Evolutionary conservation across 1,140 invertebrate species (phyloP), one percentile per base, ranked within the genome.

Genomic region (Plectrocnemia conspersa): DNA sequence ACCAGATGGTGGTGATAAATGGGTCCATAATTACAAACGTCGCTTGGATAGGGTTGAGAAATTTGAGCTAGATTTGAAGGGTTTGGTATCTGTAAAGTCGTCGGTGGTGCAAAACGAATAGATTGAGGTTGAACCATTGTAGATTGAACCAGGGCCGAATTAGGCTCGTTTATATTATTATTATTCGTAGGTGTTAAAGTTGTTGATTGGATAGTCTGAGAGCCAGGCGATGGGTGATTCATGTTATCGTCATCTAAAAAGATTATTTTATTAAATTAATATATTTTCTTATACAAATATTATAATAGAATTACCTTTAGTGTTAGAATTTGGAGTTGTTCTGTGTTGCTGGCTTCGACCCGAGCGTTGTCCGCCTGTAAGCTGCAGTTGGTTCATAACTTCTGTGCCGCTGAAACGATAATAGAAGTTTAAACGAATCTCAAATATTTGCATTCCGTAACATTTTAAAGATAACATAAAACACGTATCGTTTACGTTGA

Each of bases 311-410:
- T 15, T 27, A 61, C 59, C 59, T 58, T 61, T 61, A 23, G 32
- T 27, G n/a, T 32, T 36, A 13, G 55, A 54, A 27, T 54, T 58
- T 18, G 59, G 59, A 1, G 59, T 61, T 3, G 54, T 48, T 33
- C 59, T 57, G 35, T 61, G 55, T 19, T 61, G 59, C 10, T 24
- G 49, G 18, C 49, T 54, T 45, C 45, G 25, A 27, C 23, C 32
- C 2, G 24, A 22, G 7, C 59, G 38, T 29, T 57, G 59, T 29
- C 48, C 23, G 25, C 55, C 11, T 24, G 32, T 52, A 16, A 54
- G 13, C 16, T 61, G 59, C 24, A 61, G 41, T 22, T 61, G 59
- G 15, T 54, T 57, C 52, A 61, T 61, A 3, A 56, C 59, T 24
- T 61, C 59, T 24, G 55, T 52, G 1, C 59, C 55, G 24, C 59